Evolutionary conservation across 2,797 vertebrate genomes (phyloP).

Genomic region (Adrianichthys oophorus): DNA sequence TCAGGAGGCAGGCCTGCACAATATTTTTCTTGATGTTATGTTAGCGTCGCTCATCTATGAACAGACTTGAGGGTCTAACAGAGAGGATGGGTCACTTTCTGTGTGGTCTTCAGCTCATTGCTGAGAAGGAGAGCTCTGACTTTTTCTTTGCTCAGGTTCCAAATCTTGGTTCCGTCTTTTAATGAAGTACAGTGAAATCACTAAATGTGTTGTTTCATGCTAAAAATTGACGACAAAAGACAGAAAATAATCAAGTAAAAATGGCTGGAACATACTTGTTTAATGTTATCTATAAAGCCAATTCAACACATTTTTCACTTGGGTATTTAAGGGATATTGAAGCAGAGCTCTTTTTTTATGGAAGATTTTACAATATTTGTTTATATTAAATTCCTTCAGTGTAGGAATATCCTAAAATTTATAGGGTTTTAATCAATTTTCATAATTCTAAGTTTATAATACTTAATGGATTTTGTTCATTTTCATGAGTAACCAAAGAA

Average conservation of each 20-base stretch:
- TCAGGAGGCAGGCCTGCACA: slow-evolving; percentile 52
- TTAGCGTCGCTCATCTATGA: slow-evolving; percentile 57
- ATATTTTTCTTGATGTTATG: slow-evolving; percentile 63
- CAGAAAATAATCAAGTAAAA: not conserved
- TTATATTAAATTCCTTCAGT: too few species aligned
- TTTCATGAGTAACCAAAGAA: not conserved
- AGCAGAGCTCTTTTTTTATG: too few species aligned
- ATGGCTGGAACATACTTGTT: not conserved
- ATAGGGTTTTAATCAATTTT: too few species aligned
- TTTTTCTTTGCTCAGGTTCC: slow-evolving; percentile 19
- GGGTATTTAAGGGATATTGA: too few species aligned
- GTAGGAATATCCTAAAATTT: too few species aligned
- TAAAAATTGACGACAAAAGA: too few species aligned
- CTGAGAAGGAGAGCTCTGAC: not conserved
- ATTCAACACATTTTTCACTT: not conserved
- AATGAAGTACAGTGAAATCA: not conserved
- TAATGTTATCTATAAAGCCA: not conserved
- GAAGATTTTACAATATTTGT: too few species aligned
- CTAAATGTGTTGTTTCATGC: not conserved
- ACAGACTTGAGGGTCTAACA: slow-evolving; percentile 28
- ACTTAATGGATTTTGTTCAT: too few species aligned
- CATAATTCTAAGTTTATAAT: too few species aligned
- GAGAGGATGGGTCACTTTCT: slow-evolving; percentile 41
- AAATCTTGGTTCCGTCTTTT: not conserved
- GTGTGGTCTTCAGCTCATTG: slow-evolving; percentile 60